Percentiles rank a stretch among this genome's conserved stretches.
Evolutionary conservation across 2,113 vertebrate species (phyloP).

Genomic region (Sialia sialis): DNA sequence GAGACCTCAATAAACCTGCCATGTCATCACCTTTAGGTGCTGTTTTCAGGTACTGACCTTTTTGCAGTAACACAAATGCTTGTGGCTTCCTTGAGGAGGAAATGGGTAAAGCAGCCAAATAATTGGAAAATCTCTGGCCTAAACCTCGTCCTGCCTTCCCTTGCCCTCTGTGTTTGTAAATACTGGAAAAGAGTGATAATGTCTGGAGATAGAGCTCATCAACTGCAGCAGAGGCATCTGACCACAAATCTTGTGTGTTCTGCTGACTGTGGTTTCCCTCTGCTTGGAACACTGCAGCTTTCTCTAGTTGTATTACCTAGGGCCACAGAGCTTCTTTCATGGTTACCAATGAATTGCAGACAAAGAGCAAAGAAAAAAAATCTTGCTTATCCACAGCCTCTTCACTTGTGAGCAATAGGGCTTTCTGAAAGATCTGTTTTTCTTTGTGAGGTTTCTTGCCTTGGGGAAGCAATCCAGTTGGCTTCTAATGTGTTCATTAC

Average conservation of each 20-base stretch:
- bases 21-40: not conserved
- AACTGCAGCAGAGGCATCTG: not conserved
- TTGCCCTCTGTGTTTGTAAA: not conserved
- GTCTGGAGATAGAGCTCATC: not conserved
- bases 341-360: not conserved
- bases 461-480: constrained; percentile 19
- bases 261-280: not conserved
- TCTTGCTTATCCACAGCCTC: not conserved
- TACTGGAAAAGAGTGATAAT: not conserved
- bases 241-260: not conserved
- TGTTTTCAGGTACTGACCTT: not conserved
- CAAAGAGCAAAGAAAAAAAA: constrained; percentile 1
- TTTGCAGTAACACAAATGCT: not conserved
- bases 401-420: not conserved
- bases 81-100: not conserved
- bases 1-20: not conserved
- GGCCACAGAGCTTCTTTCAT: not conserved
- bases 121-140: not conserved
- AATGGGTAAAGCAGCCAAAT: not conserved
- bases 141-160: not conserved
- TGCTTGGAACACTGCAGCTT: not conserved
- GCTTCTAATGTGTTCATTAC: constrained; percentile 19
- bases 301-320: not conserved
- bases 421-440: constrained; percentile 3
- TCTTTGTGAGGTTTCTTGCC: not conserved